These are phyloP conservation scores for Cryptoprocta ferox DNA, from an alignment of 2,797 vertebrate genomes.

Conservation along the genomic window DNA sequence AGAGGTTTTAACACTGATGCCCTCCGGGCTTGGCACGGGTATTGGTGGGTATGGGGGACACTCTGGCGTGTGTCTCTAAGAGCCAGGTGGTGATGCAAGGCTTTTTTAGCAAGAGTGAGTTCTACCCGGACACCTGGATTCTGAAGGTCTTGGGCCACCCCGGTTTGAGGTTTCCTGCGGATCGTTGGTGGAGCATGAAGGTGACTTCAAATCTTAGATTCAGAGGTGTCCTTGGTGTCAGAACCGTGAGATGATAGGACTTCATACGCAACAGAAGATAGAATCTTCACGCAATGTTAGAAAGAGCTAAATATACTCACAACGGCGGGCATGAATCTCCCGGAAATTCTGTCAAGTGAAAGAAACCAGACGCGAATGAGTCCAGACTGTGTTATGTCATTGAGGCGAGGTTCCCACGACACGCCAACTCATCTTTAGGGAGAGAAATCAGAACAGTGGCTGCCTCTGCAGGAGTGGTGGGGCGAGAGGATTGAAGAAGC, in stretches of 20 bases:
- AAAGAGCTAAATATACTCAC: background rate
- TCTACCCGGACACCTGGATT: background rate
- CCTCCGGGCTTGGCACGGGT: fast-evolving
- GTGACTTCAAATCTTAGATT: background rate
- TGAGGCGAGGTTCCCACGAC: background rate
- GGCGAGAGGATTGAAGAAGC: fast-evolving
- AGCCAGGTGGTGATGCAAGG: fast-evolving
- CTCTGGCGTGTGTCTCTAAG: background rate
- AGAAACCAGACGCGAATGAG: background rate
- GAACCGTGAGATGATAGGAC: background rate
- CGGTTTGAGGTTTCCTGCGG: background rate
- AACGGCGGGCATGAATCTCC: background rate
- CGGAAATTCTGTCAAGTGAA: background rate
- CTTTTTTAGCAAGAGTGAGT: background rate
- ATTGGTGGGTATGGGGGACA: fast-evolving
- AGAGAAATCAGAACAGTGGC: background rate
- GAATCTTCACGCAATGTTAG: background rate
- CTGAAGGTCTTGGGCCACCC: background rate
- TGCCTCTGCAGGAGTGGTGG: fast-evolving
- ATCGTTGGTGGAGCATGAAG: fast-evolving
- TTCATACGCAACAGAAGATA: background rate
- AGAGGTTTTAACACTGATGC: background rate
- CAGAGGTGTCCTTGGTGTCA: background rate
- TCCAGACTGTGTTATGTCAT: background rate
- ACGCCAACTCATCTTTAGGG: too few species aligned